These are phyloP conservation scores for Mantis religiosa DNA, from an alignment of 2,888 invertebrate genomes.

Conservation along the genomic window DNA sequence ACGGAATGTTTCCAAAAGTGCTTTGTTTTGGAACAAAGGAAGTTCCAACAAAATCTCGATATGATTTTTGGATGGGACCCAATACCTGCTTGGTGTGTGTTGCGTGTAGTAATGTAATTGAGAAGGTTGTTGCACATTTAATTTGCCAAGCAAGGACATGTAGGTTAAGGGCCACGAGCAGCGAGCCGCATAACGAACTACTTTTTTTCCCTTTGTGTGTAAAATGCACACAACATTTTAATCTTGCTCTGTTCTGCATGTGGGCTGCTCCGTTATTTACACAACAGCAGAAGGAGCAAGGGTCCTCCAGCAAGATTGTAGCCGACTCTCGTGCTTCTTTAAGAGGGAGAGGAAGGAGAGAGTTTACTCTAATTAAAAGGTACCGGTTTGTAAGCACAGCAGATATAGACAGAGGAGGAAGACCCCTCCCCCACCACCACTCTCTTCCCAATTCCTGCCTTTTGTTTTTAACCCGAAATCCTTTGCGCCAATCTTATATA, in stretches of 20 bases:
- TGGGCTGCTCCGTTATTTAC: neutral
- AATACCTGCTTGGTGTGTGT: no score
- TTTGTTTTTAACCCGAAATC: slow-evolving; percentile 31
- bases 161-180: no score
- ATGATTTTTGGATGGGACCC: no score
- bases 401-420: slow-evolving; percentile 1
- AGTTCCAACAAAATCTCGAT: no score
- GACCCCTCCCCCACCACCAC: neutral
- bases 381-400: slow-evolving; percentile 26
- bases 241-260: neutral
- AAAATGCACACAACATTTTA: neutral
- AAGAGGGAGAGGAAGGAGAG: neutral
- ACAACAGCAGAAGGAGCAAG: slow-evolving; percentile 7
- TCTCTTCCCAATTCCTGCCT: slow-evolving; percentile 9
- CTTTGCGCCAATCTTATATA: slow-evolving; percentile 30
- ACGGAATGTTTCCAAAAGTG: no score
- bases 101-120: no score
- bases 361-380: slow-evolving; percentile 32
- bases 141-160: no score
- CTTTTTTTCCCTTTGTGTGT: neutral
- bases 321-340: neutral
- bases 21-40: no score
- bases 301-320: slow-evolving; percentile 11
- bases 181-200: neutral
- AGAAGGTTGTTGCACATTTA: no score